phyloP scores from a whole-genome alignment of 2,113 vertebrate genomes.

The Neolamprologus fasciatus region DNA sequence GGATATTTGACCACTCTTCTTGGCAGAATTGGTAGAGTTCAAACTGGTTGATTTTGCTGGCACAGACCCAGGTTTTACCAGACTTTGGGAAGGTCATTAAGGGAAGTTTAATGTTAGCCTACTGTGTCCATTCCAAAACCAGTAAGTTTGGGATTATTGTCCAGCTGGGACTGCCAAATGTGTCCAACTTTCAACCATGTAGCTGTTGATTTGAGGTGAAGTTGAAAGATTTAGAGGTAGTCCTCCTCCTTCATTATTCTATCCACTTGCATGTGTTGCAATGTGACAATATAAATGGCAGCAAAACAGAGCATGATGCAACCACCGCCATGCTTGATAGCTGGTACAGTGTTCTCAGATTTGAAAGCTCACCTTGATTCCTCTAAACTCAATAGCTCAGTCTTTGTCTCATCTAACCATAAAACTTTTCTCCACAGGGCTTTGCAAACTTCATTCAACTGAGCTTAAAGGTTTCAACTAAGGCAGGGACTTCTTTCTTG shows the following conservation, averaged over 20 bases:
- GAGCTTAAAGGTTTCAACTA: background rate
- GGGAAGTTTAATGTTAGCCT: background rate
- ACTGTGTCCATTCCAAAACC: background rate
- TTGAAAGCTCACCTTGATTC: background rate
- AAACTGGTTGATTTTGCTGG: background rate
- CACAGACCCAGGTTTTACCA: background rate
- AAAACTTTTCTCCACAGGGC: background rate
- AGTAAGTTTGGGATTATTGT: background rate
- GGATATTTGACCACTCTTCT: background rate
- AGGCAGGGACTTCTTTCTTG: background rate
- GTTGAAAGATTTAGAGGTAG: background rate
- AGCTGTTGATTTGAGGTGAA: background rate
- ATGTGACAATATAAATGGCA: background rate
- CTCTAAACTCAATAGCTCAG: background rate
- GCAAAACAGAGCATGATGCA: background rate
- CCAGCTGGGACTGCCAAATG: background rate
- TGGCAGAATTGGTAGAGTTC: background rate
- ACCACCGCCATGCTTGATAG: background rate
- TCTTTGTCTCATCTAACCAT: background rate
- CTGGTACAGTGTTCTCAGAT: background rate
- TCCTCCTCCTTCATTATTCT: background rate
- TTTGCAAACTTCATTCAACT: background rate
- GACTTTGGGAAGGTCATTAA: background rate
- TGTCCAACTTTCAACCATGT: background rate
- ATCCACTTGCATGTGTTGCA: background rate